phyloP scores from a whole-genome alignment of 2,888 invertebrate genomes.

The Oligia strigilis region DNA sequence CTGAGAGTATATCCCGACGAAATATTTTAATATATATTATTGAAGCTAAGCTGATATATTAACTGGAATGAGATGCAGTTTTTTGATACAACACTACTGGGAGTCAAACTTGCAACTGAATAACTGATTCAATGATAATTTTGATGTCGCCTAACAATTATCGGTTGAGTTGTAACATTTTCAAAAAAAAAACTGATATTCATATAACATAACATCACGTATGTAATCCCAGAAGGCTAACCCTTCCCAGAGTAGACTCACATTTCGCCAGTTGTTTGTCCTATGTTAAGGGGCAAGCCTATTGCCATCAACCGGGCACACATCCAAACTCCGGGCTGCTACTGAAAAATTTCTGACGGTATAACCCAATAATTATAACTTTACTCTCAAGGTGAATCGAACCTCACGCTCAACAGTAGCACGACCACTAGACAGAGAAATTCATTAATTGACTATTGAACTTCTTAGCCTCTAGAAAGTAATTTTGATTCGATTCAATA shows the following conservation, averaged over 20 bases:
- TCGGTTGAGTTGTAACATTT: neutral
- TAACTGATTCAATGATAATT: neutral
- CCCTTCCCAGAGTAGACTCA: too few species aligned
- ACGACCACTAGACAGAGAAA: neutral
- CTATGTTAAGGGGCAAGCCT: too few species aligned
- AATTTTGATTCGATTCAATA: too few species aligned
- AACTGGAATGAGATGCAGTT: neutral
- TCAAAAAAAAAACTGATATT: too few species aligned
- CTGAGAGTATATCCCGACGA: neutral
- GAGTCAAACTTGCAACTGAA: neutral
- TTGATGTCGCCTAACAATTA: neutral
- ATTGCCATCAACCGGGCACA: too few species aligned
- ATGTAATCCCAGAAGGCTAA: too few species aligned
- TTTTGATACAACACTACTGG: too few species aligned
- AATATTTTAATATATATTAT: neutral
- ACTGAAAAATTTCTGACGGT: too few species aligned
- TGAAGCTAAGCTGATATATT: neutral
- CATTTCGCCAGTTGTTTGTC: too few species aligned
- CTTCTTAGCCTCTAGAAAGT: neutral
- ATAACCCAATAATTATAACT: too few species aligned
- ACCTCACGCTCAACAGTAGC: neutral
- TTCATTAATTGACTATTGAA: neutral
- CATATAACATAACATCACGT: too few species aligned
- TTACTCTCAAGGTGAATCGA: too few species aligned
- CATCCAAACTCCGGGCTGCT: accelerated